Base-by-base conservation (phyloP, 1,140 invertebrate species). In the Drosophila equinoxialis region DNA sequence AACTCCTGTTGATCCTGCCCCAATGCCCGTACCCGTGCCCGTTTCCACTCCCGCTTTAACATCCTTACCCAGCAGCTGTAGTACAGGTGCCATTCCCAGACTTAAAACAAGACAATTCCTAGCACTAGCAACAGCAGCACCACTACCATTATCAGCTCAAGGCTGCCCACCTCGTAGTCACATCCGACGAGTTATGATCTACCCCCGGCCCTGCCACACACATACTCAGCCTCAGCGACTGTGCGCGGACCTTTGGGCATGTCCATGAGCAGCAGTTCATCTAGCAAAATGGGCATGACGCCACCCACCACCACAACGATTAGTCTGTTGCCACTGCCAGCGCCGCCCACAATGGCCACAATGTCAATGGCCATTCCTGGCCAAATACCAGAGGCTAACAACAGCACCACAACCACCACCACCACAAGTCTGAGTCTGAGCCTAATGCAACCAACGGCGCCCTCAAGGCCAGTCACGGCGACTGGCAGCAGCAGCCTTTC, bases 371-470 rank as follows among this genome's bases (percentile, higher is more conserved):
- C 65, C 51, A 86, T 91, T 68, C 85, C 90, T 14, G 89, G 89
- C 20, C 89, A 91, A 71, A 84, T 91, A 60, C 64, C 69, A 58
- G 86, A 90, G 33, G 17, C 59, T 51, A 74, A 63, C 45, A 65
- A 66, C 54, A 71, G 6, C 67, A 57, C 13, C 55, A 65, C 68
- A 51, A 75, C n/a, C 59, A 58, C 77, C 55, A 79, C 48, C 41
- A 79, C 48, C 41, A 70, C 90, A 71, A 83, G 82, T 89, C 81
- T 90, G 71, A 83, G 82, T 90, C 81, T 90, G 77, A 89, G 85
- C 85, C 75, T 85, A 74, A 58, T 90, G 71, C 74, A 75, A 67
- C 76, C 73, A n/a, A 48, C 68, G 65, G 41, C 69, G 51, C 51
- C 61, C 33, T 64, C 68, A 33, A 54, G 67, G 10, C 64, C 76